Percentiles rank a stretch among this genome's conserved stretches.
Evolutionary conservation across 2,888 invertebrate species (phyloP).

Genomic region (Ganaspis brasiliensis): DNA sequence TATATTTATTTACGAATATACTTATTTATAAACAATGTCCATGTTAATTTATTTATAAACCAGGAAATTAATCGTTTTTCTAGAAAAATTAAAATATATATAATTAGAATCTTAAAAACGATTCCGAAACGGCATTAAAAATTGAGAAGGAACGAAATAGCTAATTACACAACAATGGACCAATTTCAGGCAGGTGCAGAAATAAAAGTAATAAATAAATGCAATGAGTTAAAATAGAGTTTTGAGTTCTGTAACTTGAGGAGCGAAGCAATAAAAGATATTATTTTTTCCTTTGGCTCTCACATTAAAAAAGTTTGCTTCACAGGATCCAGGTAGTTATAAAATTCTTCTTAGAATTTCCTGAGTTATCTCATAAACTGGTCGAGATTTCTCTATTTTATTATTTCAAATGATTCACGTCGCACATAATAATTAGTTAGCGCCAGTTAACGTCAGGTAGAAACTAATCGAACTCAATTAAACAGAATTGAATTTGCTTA

Average conservation of each 20-base stretch:
- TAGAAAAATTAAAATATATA: too few species aligned
- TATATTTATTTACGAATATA: too few species aligned
- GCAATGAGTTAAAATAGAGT: neutral
- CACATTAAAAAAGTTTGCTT: constrained; percentile 12
- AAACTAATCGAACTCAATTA: neutral
- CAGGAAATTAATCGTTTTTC: too few species aligned
- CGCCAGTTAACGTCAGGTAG: neutral
- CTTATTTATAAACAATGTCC: too few species aligned
- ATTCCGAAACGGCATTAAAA: neutral
- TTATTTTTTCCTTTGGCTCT: constrained; percentile 4
- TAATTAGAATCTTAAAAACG: too few species aligned
- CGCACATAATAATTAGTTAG: constrained; percentile 2
- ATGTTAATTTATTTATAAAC: too few species aligned
- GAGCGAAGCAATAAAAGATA: constrained; percentile 1
- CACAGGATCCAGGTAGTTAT: constrained; percentile 1
- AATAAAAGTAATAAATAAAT: neutral
- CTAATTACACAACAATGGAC: neutral
- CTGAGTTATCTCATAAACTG: constrained; percentile 18
- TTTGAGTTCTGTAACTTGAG: neutral
- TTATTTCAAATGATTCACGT: constrained; percentile 11
- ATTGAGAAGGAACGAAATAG: neutral
- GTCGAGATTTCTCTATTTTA: constrained; percentile 4
- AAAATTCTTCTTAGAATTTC: constrained; percentile 10
- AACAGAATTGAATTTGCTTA: neutral
- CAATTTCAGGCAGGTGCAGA: constrained; percentile 4